phyloP scores from a whole-genome alignment of 2,113 vertebrate species.

The Ceuthmochares aereus region DNA sequence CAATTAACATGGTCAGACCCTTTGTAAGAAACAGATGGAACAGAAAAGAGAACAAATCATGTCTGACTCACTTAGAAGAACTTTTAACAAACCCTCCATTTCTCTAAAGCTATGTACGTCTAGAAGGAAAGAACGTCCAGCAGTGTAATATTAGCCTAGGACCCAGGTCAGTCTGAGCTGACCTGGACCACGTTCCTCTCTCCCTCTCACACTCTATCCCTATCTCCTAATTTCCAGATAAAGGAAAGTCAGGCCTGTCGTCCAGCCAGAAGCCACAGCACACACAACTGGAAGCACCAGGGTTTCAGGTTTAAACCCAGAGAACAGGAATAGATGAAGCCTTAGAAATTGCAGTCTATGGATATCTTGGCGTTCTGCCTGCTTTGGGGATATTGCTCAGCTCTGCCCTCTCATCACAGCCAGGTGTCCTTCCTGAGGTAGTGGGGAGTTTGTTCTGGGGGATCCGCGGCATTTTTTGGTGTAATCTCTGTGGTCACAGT shows the following conservation, averaged over 20 bases:
- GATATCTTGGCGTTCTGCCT: background rate
- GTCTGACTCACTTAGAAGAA: background rate
- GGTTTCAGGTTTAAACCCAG: background rate
- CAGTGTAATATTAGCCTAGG: background rate
- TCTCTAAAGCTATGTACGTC: background rate
- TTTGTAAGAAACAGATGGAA: conserved; percentile 22
- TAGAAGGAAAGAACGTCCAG: background rate
- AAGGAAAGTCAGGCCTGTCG: background rate
- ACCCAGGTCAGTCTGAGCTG: background rate
- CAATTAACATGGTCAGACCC: background rate
- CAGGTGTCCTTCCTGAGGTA: background rate
- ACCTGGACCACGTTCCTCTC: background rate
- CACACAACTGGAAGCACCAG: background rate
- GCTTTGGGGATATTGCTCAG: accelerated
- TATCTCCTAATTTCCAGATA: background rate
- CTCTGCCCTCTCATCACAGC: background rate
- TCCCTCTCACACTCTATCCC: background rate
- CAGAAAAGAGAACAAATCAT: background rate
- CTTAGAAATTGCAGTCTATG: accelerated
- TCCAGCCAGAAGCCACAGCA: background rate
- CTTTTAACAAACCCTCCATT: background rate
- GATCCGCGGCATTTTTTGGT: background rate
- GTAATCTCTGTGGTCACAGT: background rate
- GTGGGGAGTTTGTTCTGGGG: background rate
- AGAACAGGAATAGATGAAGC: background rate